Base-by-base conservation (phyloP, 1,140 invertebrate genomes). In the Ceratosolen fusciceps region DNA sequence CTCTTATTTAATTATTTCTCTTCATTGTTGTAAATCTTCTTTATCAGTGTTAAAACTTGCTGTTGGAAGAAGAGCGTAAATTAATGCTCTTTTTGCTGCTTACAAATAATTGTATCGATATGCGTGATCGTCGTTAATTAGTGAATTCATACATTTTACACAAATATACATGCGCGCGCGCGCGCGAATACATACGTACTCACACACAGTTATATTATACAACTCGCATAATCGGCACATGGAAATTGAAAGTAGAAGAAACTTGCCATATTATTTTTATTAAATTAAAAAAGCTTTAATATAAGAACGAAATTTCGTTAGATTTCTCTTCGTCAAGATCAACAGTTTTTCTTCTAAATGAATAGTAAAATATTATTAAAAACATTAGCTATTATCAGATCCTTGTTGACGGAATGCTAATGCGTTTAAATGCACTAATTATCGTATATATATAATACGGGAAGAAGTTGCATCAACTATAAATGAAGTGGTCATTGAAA, bases 51-150 rank as follows among this genome's bases (percentile, higher is more conserved):
- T 79, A 56, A 21, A 79, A 74, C 68, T 79, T n/a, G 62, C 71
- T 74, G 62, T 68, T 47, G 12, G 16, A 39, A 79, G 70, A 24
- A 77, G 65, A 54, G 29, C 12, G 52, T 19, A 47, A 39, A 43
- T 16, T 21, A 67, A 49, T 34, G 10, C 67, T 77, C 62, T 78
- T n/a, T 39, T 52, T 54, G 52, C 12, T 72, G 67, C 76, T 78
- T 78, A 34, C 58, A 58, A 54, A 73, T 73, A 65, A 73, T 31
- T 16, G 34, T 72, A 65, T 79, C 70, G n/a, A 65, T 79, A 80
- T 62, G 39, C 62, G 80, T 81, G 76, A 82, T 75, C 81, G 79
- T 84, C 74, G 68, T 75, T 74, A 74, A 79, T 74, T 79, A 72
- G 71, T 34, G 52, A 43, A 67, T n/a, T 49, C 47, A 73, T 34